These are phyloP conservation scores for Aldrovandia affinis DNA, from an alignment of 2,797 vertebrate species.

Conservation along the genomic window DNA sequence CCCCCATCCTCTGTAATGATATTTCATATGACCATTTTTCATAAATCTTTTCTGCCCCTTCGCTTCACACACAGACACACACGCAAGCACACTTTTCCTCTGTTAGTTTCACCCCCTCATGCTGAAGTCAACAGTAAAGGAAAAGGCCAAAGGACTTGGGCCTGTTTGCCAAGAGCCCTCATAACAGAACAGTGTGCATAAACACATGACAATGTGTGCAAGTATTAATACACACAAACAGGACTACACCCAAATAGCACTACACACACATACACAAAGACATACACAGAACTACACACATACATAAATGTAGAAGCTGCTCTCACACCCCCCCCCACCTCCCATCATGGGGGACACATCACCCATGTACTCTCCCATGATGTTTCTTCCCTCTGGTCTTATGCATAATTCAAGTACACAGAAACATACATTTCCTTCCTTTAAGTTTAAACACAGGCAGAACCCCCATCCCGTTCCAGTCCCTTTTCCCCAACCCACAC, in stretches of 20 bases:
- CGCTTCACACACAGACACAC: too few relatives aligned
- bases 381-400: conserved; percentile 38
- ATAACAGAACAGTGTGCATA: neutral
- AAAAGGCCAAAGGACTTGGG: neutral
- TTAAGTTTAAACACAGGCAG: neutral
- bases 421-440: conserved; percentile 42
- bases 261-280: neutral
- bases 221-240: neutral
- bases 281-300: neutral
- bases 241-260: neutral
- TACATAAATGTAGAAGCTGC: neutral
- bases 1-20: neutral
- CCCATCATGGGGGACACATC: neutral
- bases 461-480: neutral
- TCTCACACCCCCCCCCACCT: neutral
- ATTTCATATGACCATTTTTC: neutral
- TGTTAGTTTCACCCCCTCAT: neutral
- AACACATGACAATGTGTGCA: neutral
- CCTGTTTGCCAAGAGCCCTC: neutral
- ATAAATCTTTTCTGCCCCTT: neutral
- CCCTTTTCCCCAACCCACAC: neutral
- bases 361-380: neutral
- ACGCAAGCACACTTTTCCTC: neutral
- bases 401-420: conserved; percentile 70
- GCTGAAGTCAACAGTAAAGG: neutral